These are phyloP conservation scores for Hoplostethus mediterraneus DNA, from an alignment of 2,797 vertebrate species.

Conservation along the genomic window DNA sequence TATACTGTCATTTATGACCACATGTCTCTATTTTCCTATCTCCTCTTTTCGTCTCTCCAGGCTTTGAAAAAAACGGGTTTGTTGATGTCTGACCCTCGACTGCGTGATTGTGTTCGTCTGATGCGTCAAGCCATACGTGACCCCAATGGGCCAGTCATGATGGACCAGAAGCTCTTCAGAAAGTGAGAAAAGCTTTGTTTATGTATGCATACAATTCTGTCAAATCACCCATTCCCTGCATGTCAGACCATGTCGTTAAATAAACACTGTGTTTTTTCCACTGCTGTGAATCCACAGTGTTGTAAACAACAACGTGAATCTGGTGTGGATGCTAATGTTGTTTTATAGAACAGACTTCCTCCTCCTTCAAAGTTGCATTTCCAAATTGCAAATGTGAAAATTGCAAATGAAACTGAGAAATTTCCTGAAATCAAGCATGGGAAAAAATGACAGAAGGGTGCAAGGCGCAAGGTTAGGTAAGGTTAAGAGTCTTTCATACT, in stretches of 20 bases:
- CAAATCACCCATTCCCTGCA: neutral
- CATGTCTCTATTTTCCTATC: neutral
- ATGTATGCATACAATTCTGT: slow-evolving; percentile 23
- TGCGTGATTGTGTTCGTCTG: slow-evolving; percentile 88
- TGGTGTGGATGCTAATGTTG: slow-evolving; percentile 5
- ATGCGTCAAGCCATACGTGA: slow-evolving; percentile 83
- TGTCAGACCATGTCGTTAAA: neutral
- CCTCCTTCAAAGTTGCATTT: neutral
- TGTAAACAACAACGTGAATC: no score
- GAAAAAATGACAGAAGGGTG: neutral
- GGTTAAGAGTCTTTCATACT: slow-evolving; percentile 3
- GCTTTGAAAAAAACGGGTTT: slow-evolving; percentile 89
- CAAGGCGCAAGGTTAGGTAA: neutral
- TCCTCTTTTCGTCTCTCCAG: slow-evolving; percentile 68
- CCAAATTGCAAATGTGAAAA: neutral
- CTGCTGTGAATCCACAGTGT: neutral
- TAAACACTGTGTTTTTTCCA: neutral
- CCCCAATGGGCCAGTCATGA: slow-evolving; percentile 82
- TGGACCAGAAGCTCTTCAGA: slow-evolving; percentile 90
- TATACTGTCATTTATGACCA: neutral
- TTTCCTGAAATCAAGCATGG: neutral
- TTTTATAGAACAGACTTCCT: neutral
- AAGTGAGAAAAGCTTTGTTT: slow-evolving; percentile 78
- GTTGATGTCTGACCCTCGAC: slow-evolving; percentile 90
- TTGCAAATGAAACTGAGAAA: neutral